Evolutionary conservation across 2,888 invertebrate genomes (phyloP).

Genomic region (Rhyacophila evoluta): DNA sequence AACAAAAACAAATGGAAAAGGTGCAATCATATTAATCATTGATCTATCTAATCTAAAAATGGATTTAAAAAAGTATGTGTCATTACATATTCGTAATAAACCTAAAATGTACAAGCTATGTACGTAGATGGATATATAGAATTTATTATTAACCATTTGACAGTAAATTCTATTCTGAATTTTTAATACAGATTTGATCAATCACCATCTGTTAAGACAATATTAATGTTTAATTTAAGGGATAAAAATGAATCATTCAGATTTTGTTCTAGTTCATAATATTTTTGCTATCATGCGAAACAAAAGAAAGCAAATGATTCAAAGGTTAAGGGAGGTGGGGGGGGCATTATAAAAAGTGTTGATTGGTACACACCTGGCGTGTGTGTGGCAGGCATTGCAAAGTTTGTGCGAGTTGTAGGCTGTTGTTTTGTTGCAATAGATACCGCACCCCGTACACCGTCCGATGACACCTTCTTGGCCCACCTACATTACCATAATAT

Average conservation of each 20-base stretch:
- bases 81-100: too few species aligned
- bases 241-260: neutral
- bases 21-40: too few species aligned
- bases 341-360: neutral
- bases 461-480: constrained; percentile 59
- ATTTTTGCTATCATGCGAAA: neutral
- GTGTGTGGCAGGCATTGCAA: constrained; percentile 72
- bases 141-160: too few species aligned
- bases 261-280: too few species aligned
- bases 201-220: too few species aligned
- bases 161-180: too few species aligned
- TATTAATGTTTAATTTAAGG: neutral
- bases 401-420: constrained; percentile 69
- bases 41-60: too few species aligned
- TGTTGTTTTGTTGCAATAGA: constrained; percentile 68
- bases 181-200: too few species aligned
- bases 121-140: too few species aligned
- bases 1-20: too few species aligned
- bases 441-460: constrained; percentile 70
- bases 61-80: too few species aligned
- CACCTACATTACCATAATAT: constrained; percentile 49
- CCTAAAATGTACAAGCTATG: too few species aligned
- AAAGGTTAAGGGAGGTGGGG: neutral
- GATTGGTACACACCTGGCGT: constrained; percentile 64
- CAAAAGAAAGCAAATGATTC: neutral